Evolutionary conservation across 2,888 invertebrate species (phyloP).

Genomic region (Agrochola litura): DNA sequence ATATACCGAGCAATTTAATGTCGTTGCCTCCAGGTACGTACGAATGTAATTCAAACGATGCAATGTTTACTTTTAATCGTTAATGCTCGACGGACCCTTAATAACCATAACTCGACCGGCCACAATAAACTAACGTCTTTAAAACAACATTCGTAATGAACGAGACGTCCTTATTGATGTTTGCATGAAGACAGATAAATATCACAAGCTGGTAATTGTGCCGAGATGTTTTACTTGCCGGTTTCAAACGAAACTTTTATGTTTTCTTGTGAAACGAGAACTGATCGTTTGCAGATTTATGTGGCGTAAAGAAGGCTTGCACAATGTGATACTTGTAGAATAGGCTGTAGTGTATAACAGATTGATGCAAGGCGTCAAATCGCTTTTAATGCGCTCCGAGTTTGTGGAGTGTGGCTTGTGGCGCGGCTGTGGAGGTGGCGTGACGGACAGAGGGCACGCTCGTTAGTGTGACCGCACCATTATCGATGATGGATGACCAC

Average conservation of each 20-base stretch:
- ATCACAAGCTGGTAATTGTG: constrained; percentile 48
- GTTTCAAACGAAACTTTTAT: constrained; percentile 41
- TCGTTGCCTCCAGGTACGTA: constrained; percentile 72
- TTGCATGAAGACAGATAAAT: constrained; percentile 55
- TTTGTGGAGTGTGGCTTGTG: constrained; percentile 26
- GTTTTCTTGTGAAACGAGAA: constrained; percentile 54
- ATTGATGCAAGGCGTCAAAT: constrained; percentile 63
- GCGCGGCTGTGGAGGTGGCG: constrained; percentile 48
- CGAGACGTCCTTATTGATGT: constrained; percentile 59
- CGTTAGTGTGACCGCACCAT: constrained; percentile 85
- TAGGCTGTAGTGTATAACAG: constrained; percentile 23
- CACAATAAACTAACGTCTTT: constrained; percentile 65
- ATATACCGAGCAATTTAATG: constrained; percentile 80
- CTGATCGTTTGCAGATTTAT: constrained; percentile 45
- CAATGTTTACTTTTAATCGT: constrained; percentile 71
- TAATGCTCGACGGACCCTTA: constrained; percentile 56
- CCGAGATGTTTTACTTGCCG: constrained; percentile 44
- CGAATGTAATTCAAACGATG: constrained; percentile 66
- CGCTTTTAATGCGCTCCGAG: constrained; percentile 39
- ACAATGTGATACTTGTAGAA: constrained; percentile 33
- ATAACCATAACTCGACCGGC: constrained; percentile 61
- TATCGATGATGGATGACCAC: constrained; percentile 88
- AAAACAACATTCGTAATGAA: constrained; percentile 63
- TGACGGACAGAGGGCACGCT: constrained; percentile 77
- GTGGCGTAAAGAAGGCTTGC: constrained; percentile 30